A percentile compares a stretch with the other conserved stretches of the same genome.
phyloP scores from a whole-genome alignment of 2,888 invertebrate genomes.

The Stegophylla sp. region DNA sequence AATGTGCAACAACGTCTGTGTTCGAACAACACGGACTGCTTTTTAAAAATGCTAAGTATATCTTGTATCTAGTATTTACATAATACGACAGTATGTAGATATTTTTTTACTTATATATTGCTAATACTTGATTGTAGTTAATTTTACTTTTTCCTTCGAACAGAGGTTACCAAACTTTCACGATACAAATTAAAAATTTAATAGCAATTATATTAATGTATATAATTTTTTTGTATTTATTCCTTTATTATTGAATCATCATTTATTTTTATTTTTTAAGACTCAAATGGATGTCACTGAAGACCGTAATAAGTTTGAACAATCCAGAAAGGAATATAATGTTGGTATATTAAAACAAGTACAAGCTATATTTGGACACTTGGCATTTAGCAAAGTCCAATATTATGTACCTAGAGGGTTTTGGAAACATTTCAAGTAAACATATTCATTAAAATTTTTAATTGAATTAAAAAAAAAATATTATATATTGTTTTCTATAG shows the following conservation, averaged over 20 bases:
- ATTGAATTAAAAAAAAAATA: neutral
- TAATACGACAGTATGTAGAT: too few species aligned
- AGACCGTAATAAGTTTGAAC: slow-evolving; percentile 64
- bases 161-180: too few species aligned
- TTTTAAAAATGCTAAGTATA: neutral
- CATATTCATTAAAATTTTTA: slow-evolving; percentile 59
- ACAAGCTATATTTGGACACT: slow-evolving; percentile 95
- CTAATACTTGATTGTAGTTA: too few species aligned
- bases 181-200: too few species aligned
- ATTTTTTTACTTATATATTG: too few species aligned
- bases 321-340: slow-evolving; percentile 79
- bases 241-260: too few species aligned
- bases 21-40: too few species aligned
- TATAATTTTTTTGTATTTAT: too few species aligned
- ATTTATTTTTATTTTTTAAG: slow-evolving; percentile 17
- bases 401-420: slow-evolving; percentile 97
- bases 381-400: slow-evolving; percentile 93
- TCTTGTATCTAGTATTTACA: too few species aligned
- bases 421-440: slow-evolving; percentile 97
- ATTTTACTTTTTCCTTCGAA: too few species aligned
- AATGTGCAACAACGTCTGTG: neutral
- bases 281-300: slow-evolving; percentile 37
- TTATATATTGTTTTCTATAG: slow-evolving; percentile 2
- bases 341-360: slow-evolving; percentile 94
- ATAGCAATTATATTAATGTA: too few species aligned